Evolutionary conservation across 2,797 vertebrate species (phyloP), one percentile per base, ranked within the genome.

Genomic region (Aphelocoma californica): DNA sequence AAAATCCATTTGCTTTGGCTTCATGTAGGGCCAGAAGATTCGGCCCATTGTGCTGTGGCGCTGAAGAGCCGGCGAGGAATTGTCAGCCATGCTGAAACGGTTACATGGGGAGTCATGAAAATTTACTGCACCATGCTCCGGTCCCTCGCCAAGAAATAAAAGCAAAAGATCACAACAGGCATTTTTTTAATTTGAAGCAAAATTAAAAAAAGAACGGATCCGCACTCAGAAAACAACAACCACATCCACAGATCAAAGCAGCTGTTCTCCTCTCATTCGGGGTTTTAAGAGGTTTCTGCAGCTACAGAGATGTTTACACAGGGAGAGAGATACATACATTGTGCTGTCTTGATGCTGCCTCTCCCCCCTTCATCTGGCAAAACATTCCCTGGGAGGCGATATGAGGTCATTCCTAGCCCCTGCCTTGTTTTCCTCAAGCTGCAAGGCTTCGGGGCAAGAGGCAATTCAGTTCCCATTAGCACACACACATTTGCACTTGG

Each of bases 191-290:
- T 96, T 96, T 96, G 94, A 92, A 86, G 88, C 85, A 69, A 96
- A 97, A 97, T 92, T 94, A 94, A 94, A 96, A 96, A 94, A 93
- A 94, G 86, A 90, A 90, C 45, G 70, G 91, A 81, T 86, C 92
- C 25, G 36, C 94, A 36, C 89, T 95, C 92, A 93, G 95, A 94
- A 95, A 97, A 97, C 53, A 97, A 92, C 94, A 80, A 95, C 91
- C 95, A 95, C 95, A 96, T 94, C 92, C 94, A 92, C 95, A 95
- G 95, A 97, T 97, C 96, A 97, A 97, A 97, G 97, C 91, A 70
- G 92, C 90, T 90, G 91, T 23, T 95, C 93, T 93, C 70, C 61
- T 48, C 95, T 92, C 95, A 51, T 94, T 95, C 70, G 29, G 94
- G 85, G 73, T 75, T 97, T 95, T 94, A 92, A 97, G 96, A 96